Evolutionary conservation across 2,888 invertebrate genomes (phyloP), one percentile per base, ranked within the genome.

Genomic region (Ennomos quercinarius): DNA sequence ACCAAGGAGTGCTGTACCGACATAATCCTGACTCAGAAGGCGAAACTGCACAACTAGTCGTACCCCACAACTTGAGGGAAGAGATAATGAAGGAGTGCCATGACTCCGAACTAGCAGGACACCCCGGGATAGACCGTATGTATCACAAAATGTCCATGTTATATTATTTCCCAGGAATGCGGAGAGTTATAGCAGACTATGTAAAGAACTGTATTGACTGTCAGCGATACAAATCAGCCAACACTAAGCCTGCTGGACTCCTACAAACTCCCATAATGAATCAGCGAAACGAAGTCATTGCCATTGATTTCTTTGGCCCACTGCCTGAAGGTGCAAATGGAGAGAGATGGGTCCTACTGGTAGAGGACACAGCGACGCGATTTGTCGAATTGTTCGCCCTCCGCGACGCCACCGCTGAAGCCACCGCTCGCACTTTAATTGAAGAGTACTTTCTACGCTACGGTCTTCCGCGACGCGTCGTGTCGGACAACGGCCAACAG

Each of bases 1-100:
- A 50, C 8, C 58, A 72, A 39, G 75, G 75, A 2, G 40, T 77
- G 0, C 43, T 77, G 4, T 74, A 71, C 43, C 46, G 71, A 1
- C 61, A 58, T 10, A 17, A 17, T 17, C 17, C 17, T 4, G 57
- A 53, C 10, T 54, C 61, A 4, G 64, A 67, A 2, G n/a, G 13
- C 1, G 68, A 71, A 0, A 10, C 40, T 9, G 56, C 41, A 1
- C 41, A 41, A 8, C 9, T 41, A 5, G 41, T 41, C 1, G 8
- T 41, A 1, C 41, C 13, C 0, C 2, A 5, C 10, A 12, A 8
- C 11, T 5, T 41, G 3, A 10, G 41, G 1, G 2, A 1, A 6
- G 41, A 41, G 9, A 13, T 41, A 6, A 6, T 17, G 2, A 17
- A 35, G 35, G 17, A 43, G 27, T 43, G 43, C 27, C 17, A 43